Base-by-base conservation (phyloP, 37 sponge, comb jelly and placozoan species). In the Geodia barretti region DNA sequence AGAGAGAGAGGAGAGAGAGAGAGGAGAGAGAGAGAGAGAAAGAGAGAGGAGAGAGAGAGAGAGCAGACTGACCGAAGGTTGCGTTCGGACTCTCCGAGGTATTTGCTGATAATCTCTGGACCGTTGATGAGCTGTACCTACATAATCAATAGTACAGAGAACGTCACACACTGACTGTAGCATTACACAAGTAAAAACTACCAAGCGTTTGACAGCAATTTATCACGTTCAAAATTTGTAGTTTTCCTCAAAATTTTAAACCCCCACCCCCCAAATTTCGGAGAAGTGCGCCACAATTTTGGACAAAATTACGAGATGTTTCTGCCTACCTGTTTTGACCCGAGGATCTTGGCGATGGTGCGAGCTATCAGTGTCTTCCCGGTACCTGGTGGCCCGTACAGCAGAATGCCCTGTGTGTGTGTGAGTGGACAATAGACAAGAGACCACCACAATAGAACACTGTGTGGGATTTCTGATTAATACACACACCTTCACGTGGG, bases 351-450 rank as follows among this genome's bases (percentile, higher is more conserved):
- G 1, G 76, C 90, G 20, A 89, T 79, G n/a, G 99, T 96, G 61
- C 99, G 70, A 25, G 99, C 99, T 9, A 98, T 87, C 58, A 98
- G 87, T 9, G 99, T 98, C 83, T 98, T 98, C 33, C 99, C 99
- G n/a, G 97, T 85, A 23, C 99, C 99, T 35, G 99, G 99, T 29
- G 99, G 95, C 11, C 99, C 99, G 65, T 97, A 94, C 28, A 98
- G 79, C 20, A 98, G 87, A 36, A 98, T 95, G 60, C 98, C 98
- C 81, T 98, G 43, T 7, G 61, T 36, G 8, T 11, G 0, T 47
- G n/a, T n/a, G n/a, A n/a, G 33, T n/a, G n/a, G n/a, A n/a, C n/a
- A n/a, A n/a, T n/a, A n/a, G n/a, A n/a, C n/a, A 47, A 47, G 11
- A 47, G 54, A 47, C 54, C 54, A 47, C 54, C 11, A 47, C n/a